phyloP scores from a whole-genome alignment of 1,140 invertebrate genomes.

The Conus betulinus region DNA sequence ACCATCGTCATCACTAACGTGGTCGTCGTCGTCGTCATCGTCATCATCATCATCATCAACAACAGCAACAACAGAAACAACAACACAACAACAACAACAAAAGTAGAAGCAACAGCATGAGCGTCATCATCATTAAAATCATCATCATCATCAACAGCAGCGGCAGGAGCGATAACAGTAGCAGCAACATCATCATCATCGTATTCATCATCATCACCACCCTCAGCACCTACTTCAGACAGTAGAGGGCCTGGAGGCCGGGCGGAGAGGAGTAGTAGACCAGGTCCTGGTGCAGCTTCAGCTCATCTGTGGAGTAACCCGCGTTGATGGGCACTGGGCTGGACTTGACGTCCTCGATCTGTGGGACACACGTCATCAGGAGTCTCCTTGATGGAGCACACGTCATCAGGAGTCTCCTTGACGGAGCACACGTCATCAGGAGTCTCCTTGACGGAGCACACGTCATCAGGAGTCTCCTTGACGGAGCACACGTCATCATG shows the following conservation, averaged over 20 bases:
- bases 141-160: neutral
- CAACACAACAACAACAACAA: neutral
- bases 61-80: neutral
- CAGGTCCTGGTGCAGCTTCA: slow-evolving; percentile 8
- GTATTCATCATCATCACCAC: neutral
- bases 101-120: neutral
- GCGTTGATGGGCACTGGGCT: slow-evolving; percentile 19
- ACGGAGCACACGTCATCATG: too few relatives aligned
- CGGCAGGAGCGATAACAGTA: neutral
- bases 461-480: too few relatives aligned
- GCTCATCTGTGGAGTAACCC: slow-evolving; percentile 7
- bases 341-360: slow-evolving; percentile 22
- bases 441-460: too few relatives aligned
- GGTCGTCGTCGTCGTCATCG: neutral
- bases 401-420: too few relatives aligned
- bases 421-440: too few relatives aligned
- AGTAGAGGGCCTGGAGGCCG: neutral
- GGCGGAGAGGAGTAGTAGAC: slow-evolving; percentile 8
- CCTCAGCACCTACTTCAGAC: neutral
- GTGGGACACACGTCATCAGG: neutral
- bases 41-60: neutral
- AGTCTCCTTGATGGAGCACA: too few relatives aligned
- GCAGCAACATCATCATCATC: neutral
- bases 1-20: too few relatives aligned
- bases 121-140: neutral